Evolutionary conservation across 2,888 invertebrate species (phyloP).

Genomic region (Acanthosoma haemorrhoidale): DNA sequence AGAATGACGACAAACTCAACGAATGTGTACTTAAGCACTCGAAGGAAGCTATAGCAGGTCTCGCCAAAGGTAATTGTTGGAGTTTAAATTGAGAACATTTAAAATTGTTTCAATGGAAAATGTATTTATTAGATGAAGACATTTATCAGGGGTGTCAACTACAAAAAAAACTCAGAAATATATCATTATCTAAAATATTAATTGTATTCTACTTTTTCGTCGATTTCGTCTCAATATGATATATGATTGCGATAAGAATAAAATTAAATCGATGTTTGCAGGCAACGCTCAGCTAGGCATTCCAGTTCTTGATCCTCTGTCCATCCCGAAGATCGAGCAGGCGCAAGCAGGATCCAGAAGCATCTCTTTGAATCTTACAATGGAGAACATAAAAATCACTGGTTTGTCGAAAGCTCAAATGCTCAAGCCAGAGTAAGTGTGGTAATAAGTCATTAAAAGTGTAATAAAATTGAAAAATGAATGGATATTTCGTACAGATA

Average conservation of each 20-base stretch:
- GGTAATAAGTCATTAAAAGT: not conserved
- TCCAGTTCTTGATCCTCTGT: not conserved
- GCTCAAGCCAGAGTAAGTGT: conserved; percentile 3
- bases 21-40: not conserved
- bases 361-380: conserved; percentile 13
- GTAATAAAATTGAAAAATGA: not conserved
- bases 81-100: not conserved
- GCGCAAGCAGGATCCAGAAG: not conserved
- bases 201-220: too few species aligned
- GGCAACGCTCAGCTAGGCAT: not conserved
- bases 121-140: too few species aligned
- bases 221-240: too few species aligned
- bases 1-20: not conserved
- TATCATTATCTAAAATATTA: too few species aligned
- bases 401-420: not conserved
- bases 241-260: too few species aligned
- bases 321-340: conserved; percentile 3
- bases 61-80: not conserved
- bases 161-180: too few species aligned
- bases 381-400: not conserved
- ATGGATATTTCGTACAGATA: not conserved
- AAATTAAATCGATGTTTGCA: too few species aligned
- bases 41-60: not conserved
- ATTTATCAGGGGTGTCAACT: too few species aligned
- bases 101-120: too few species aligned